Evolutionary conservation across 1,140 invertebrate species (phyloP).

Genomic region (Dryas iulia): DNA sequence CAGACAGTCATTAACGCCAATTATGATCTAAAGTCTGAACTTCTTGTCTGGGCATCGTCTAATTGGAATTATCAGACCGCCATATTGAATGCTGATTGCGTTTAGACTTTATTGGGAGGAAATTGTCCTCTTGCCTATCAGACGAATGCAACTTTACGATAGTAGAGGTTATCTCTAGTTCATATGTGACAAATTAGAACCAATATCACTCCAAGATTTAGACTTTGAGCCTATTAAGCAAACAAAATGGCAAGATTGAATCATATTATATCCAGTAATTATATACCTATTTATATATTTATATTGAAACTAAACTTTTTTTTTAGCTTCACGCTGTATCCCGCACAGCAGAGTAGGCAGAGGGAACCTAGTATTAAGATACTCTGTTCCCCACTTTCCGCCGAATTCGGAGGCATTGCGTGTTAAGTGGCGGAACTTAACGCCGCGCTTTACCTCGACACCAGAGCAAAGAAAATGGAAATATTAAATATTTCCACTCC

Average conservation of each 20-base stretch:
- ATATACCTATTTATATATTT: not conserved
- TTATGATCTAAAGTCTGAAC: conserved; percentile 21
- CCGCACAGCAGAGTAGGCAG: no score
- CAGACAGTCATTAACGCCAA: not conserved
- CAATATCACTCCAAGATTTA: conserved; percentile 7
- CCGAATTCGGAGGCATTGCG: no score
- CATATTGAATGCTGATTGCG: not conserved
- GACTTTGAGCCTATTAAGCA: conserved; percentile 27
- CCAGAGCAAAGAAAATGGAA: no score
- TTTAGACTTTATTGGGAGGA: not conserved
- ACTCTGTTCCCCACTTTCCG: no score
- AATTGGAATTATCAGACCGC: conserved; percentile 20
- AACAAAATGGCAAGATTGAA: not conserved
- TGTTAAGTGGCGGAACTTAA: no score
- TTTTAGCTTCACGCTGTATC: no score
- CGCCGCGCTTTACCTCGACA: no score
- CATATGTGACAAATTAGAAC: conserved; percentile 18
- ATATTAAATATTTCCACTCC: no score
- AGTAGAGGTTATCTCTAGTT: conserved; percentile 17
- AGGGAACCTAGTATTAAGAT: no score
- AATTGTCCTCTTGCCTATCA: not conserved
- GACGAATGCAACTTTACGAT: conserved; percentile 5
- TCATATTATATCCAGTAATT: not conserved
- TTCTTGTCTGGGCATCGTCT: conserved; percentile 35
- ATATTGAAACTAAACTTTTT: no score